Evolutionary conservation across 2,888 invertebrate species (phyloP).

Genomic region (Epistrophella euchroma): DNA sequence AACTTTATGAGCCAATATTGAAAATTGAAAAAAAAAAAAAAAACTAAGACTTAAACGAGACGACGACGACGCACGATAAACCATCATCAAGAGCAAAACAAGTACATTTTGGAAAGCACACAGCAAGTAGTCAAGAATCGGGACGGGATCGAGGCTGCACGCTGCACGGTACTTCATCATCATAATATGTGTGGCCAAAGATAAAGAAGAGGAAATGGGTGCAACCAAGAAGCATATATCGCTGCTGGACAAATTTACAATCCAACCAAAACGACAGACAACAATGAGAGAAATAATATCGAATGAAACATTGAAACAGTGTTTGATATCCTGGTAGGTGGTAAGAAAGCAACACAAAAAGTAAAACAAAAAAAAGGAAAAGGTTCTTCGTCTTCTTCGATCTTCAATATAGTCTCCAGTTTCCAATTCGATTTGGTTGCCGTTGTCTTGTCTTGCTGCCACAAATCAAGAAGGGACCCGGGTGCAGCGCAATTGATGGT

Average conservation of each 20-base stretch:
- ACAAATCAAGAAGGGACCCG: slow-evolving; percentile 50
- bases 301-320: slow-evolving; percentile 62
- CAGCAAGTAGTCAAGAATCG: slow-evolving; percentile 18
- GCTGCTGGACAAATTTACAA: slow-evolving; percentile 65
- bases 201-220: slow-evolving; percentile 59
- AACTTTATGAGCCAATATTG: slow-evolving; percentile 59
- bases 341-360: slow-evolving; percentile 38
- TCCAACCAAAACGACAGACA: slow-evolving; percentile 55
- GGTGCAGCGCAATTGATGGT: slow-evolving; percentile 31
- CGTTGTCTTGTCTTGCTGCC: slow-evolving; percentile 20
- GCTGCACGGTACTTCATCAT: slow-evolving; percentile 4
- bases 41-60: slow-evolving; percentile 6
- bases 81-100: slow-evolving; percentile 34
- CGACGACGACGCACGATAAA: slow-evolving; percentile 39
- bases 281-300: slow-evolving; percentile 65
- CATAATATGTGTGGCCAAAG: slow-evolving; percentile 31
- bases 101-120: slow-evolving; percentile 43
- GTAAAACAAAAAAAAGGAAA: background rate
- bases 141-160: slow-evolving; percentile 12
- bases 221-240: slow-evolving; percentile 59
- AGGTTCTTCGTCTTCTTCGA: slow-evolving; percentile 42
- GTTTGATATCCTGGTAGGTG: slow-evolving; percentile 72
- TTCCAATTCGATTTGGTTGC: slow-evolving; percentile 67
- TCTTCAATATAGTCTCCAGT: slow-evolving; percentile 50
- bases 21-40: slow-evolving; percentile 51